Base-by-base conservation (phyloP, 1,140 invertebrate genomes). In the Goniozus legneri region DNA sequence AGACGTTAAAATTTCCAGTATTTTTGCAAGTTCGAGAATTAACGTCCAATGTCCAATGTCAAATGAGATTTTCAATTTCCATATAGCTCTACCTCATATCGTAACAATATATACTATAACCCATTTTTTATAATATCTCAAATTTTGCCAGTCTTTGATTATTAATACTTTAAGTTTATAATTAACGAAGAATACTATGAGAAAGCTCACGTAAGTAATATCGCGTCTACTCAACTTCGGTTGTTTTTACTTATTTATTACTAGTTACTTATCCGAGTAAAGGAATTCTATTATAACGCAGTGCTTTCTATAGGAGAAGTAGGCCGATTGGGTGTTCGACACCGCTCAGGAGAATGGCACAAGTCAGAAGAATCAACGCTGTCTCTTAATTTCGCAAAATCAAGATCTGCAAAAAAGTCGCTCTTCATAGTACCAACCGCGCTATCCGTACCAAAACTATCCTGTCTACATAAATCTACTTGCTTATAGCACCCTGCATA, bases 401-500 rank as follows among this genome's bases (percentile, higher is more conserved):
- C 72, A 8, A 76, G 52, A 6, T 75, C 73, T 2, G 68, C 65
- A 34, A 76, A 76, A 40, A 75, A 74, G 44, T 75, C 73, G 34
- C 74, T 76, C 31, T 65, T 72, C 74, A 76, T 76, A 1, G 73
- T 76, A 4, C 74, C 74, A 2, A 76, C 67, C 3, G 74, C 74
- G 21, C 72, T 75, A 16, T 76, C 74, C 0, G 65, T 64, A 21
- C 71, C 69, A 16, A 76, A 76, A 35, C 72, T 75, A 34, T 73
- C 69, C 21, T 73, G 69, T 4, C 72, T 62, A 18, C 62, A 64
- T 6, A 75, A 36, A 43, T 68, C 61, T 14, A 54, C 31, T 2
- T 38, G 50, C 34, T 73, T 67, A 19, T 62, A 72, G 42, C 62
- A 71, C 2, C 52, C 49, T 0, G 49, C 40, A 8, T 65, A 64